A percentile compares a stretch with the other conserved stretches of the same genome.
These are phyloP conservation scores for Hippocampus abdominalis DNA, from an alignment of 2,113 vertebrate genomes.

Conservation along the genomic window DNA sequence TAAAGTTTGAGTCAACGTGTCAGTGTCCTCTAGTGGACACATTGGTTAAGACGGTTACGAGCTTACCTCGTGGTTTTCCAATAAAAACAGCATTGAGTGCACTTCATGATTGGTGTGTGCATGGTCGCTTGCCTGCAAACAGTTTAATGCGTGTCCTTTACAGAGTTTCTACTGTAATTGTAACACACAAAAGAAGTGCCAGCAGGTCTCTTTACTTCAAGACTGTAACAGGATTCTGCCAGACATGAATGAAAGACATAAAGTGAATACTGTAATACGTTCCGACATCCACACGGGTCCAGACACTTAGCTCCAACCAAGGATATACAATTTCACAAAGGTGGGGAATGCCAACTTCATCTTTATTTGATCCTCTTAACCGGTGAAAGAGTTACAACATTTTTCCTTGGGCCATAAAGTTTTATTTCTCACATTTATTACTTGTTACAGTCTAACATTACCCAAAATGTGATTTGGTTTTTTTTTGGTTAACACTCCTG, in stretches of 20 bases:
- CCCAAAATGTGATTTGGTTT: slow-evolving; percentile 14
- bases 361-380: slow-evolving; percentile 16
- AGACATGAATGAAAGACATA: neutral
- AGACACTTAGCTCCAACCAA: slow-evolving; percentile 1
- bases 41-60: neutral
- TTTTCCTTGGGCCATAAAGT: neutral
- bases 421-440: slow-evolving; percentile 19
- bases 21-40: slow-evolving; percentile 8
- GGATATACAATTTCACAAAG: neutral
- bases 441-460: slow-evolving; percentile 29
- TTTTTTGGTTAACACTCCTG: slow-evolving; percentile 23
- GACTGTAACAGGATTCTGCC: neutral
- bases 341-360: slow-evolving; percentile 4
- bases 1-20: neutral
- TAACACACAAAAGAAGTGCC: too few relatives aligned
- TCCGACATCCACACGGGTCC: neutral
- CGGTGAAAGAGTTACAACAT: slow-evolving; percentile 1
- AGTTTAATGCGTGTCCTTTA: neutral
- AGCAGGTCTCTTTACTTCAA: neutral
- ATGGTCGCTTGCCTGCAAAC: neutral
- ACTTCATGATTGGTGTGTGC: neutral
- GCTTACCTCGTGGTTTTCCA: neutral
- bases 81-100: too few relatives aligned
- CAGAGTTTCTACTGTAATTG: neutral
- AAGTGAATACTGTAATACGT: slow-evolving; percentile 1